Percentiles rank a stretch among this genome's conserved stretches.
Conservation (phyloP, 2,113 vertebrate species). For the Sylvietta virens region DNA sequence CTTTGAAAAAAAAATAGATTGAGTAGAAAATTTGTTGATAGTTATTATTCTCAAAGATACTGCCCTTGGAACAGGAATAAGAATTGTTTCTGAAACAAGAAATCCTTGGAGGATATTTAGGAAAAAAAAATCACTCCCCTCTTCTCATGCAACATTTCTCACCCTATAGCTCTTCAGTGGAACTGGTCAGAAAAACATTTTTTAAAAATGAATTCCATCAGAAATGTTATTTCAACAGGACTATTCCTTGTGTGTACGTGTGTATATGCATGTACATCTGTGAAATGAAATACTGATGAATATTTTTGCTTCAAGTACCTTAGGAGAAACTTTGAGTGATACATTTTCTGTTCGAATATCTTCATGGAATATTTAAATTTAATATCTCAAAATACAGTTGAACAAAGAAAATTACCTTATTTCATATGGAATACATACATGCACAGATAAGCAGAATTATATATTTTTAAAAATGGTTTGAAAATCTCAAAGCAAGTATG, state of each 20-base stretch:
- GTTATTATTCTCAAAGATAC: neutral
- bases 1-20: neutral
- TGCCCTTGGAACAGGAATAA: neutral
- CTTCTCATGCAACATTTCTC: neutral
- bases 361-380: neutral
- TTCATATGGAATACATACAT: neutral
- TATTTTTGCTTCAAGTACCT: neutral
- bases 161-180: neutral
- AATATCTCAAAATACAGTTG: neutral
- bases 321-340: neutral
- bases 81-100: neutral
- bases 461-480: neutral
- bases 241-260: accelerated
- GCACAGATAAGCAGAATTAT: neutral
- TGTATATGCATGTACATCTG: too few species aligned
- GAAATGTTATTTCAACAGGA: neutral
- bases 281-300: neutral
- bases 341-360: neutral
- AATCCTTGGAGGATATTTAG: neutral
- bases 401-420: neutral
- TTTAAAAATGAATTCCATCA: neutral
- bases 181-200: neutral
- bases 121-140: neutral
- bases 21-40: neutral
- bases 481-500: neutral